A percentile compares a stretch with the other conserved stretches of the same genome.
phyloP scores from a whole-genome alignment of 1,140 invertebrate species.

The Protaetia brevitarsis region DNA sequence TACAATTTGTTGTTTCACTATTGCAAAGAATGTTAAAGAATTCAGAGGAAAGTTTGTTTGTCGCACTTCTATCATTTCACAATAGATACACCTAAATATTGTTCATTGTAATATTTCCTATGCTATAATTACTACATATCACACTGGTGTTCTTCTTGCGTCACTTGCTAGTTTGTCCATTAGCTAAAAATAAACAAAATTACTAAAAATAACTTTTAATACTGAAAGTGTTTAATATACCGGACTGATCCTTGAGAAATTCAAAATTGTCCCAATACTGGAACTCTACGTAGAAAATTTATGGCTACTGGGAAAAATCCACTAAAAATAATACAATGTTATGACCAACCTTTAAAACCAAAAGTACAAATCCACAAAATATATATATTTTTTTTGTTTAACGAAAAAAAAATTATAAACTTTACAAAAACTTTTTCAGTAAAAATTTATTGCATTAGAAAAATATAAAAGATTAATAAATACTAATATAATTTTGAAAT shows the following conservation, averaged over 20 bases:
- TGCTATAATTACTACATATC: constrained; percentile 40
- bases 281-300: constrained; percentile 79
- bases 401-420: background rate
- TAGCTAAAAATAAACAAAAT: constrained; percentile 46
- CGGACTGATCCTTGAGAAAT: constrained; percentile 68
- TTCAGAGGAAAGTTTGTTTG: too few relatives aligned
- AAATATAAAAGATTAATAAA: background rate
- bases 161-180: constrained; percentile 61
- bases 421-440: background rate
- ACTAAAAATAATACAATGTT: constrained; percentile 51
- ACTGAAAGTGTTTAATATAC: constrained; percentile 37
- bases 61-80: background rate
- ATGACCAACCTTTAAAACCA: too few relatives aligned
- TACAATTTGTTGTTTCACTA: background rate
- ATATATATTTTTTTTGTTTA: background rate
- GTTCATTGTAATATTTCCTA: background rate
- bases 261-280: constrained; percentile 72
- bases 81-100: background rate
- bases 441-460: background rate
- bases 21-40: too few relatives aligned
- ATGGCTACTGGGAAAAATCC: constrained; percentile 87
- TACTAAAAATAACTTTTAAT: background rate
- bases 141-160: constrained; percentile 61
- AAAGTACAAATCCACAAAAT: too few relatives aligned
- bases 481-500: background rate